Evolutionary conservation across 2,113 vertebrate species (phyloP), one percentile per base, ranked within the genome.

Genomic region (Phaethon lepturus): DNA sequence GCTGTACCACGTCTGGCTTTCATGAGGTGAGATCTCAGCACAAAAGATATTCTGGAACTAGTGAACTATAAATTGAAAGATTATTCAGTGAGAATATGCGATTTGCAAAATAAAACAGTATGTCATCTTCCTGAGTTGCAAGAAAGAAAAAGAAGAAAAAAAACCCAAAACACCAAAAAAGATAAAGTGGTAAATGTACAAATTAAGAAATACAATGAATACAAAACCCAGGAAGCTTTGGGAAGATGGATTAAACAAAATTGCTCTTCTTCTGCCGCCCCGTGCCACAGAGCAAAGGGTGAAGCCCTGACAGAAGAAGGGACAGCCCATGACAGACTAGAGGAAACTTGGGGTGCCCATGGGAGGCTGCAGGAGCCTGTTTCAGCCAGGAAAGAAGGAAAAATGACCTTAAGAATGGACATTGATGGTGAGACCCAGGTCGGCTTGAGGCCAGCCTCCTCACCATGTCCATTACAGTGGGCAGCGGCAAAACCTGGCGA

Each of bases 391-490:
- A 4, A 82, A 55, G 17, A 60, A 63, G 0, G 42, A 78, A 77
- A 77, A 84, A 55, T 8, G 7, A 16, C 15, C 22, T 58, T 19
- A 35, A 31, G 28, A 71, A 58, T 31, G 33, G 31, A 35, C 20
- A 72, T 4, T 38, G 17, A 81, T 5, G 7, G 13, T 67, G 17
- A 50, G 44, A 82, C 10, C 4, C 35, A 68, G 9, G 29, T 23
- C 6, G 4, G 25, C 12, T 83, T 44, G 11, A 88, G 8, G 15
- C 8, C 63, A 63, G 16, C 13, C 38, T 80, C 24, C 11, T 31
- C 16, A 1, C 35, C 29, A 40, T 1, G 5, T 28, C 18, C 11
- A n/a, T 60, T 35, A 45, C 6, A 68, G 10, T 0, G 0, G 49
- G 23, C 15, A 75, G n/a, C 81, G 81, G 17, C 25, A 82, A 50